phyloP scores from a whole-genome alignment of 1,140 invertebrate genomes.

The Scaptomyza pallida region DNA sequence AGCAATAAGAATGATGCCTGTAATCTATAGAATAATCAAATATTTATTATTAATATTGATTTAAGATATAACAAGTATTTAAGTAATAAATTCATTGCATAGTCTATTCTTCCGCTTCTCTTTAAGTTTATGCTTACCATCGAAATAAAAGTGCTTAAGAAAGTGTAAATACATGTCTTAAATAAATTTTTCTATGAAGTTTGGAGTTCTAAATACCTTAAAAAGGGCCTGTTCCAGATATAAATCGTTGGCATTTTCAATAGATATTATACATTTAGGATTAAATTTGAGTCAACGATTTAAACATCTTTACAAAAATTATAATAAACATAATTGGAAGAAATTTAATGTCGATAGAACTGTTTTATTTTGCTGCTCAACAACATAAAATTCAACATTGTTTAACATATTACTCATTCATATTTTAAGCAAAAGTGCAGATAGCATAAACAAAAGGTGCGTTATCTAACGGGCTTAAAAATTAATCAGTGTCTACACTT shows the following conservation, averaged over 20 bases:
- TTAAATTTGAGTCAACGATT: too few species aligned
- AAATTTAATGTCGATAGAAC: too few species aligned
- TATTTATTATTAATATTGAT: not conserved
- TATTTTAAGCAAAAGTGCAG: not conserved
- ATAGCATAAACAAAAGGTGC: not conserved
- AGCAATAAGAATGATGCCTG: slow-evolving; percentile 88
- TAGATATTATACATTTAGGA: not conserved
- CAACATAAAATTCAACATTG: too few species aligned
- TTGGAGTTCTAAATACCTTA: not conserved
- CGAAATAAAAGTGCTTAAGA: too few species aligned
- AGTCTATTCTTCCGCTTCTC: too few species aligned
- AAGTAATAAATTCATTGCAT: too few species aligned
- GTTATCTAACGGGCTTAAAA: slow-evolving; percentile 13
- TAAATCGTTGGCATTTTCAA: not conserved
- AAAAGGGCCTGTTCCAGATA: not conserved
- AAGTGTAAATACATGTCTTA: too few species aligned
- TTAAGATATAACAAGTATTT: not conserved
- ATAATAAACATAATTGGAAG: too few species aligned
- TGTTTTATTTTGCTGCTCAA: too few species aligned
- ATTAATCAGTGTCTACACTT: slow-evolving; percentile 25
- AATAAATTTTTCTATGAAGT: too few species aligned
- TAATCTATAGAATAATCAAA: slow-evolving; percentile 86
- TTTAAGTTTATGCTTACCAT: too few species aligned
- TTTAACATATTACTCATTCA: not conserved
- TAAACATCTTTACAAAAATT: too few species aligned